Evolutionary conservation across 2,888 invertebrate genomes (phyloP).

Genomic region (Ennomos quercinarius): DNA sequence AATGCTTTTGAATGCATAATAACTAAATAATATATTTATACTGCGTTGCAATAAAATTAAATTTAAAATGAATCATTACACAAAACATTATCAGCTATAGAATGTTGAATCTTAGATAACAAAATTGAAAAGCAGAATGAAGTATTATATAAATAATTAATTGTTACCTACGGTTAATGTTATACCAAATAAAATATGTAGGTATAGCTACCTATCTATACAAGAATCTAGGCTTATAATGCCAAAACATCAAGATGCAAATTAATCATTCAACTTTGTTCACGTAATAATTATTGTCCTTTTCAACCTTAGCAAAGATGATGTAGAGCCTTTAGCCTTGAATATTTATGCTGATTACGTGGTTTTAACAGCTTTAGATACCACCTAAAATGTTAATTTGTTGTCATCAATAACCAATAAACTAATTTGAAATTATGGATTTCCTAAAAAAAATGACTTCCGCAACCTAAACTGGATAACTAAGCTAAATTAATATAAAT

Average conservation of each 20-base stretch:
- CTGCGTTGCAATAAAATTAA: background rate
- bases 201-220: too few species aligned
- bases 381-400: background rate
- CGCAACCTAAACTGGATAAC: too few species aligned
- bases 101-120: background rate
- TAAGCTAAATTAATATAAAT: too few species aligned
- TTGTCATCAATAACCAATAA: too few species aligned
- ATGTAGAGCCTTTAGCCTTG: constrained; percentile 5
- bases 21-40: too few species aligned
- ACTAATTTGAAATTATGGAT: too few species aligned
- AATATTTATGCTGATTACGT: constrained; percentile 2
- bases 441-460: too few species aligned
- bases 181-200: too few species aligned
- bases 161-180: too few species aligned
- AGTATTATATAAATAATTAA: background rate
- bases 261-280: constrained; percentile 23
- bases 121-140: background rate
- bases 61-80: constrained; percentile 5
- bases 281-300: constrained; percentile 9
- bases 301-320: constrained; percentile 16
- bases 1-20: background rate
- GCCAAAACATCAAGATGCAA: background rate
- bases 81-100: background rate
- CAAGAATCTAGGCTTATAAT: too few species aligned
- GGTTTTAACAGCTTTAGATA: constrained; percentile 1